Base-by-base conservation (phyloP, 2,113 vertebrate species). In the Paracanthobrama guichenoti region DNA sequence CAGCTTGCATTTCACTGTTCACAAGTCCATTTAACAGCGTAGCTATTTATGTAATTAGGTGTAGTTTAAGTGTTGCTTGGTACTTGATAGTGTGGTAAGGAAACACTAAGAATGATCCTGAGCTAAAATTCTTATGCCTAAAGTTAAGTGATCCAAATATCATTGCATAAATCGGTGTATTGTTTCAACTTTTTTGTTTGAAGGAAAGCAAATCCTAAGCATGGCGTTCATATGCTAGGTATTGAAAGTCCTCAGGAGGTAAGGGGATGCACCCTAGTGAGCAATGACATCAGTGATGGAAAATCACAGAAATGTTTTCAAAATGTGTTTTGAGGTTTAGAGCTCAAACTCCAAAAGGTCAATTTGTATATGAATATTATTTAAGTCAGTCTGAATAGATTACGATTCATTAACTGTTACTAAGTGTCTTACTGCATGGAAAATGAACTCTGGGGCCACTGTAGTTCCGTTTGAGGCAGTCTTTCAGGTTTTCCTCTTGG, bases 11-110 rank as follows among this genome's bases (percentile, higher is more conserved):
- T 71, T 66, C 46, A 26, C 50, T 39, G 9, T n/a, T n/a, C n/a
- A n/a, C n/a, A 42, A n/a, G 46, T 26, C 77, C 59, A 62, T 81
- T 81, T 79, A 72, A 79, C 64, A 72, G 22, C 39, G 48, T 64
- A 46, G 5, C n/a, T 22, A 53, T 67, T 71, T 26, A 12, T 55
- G 16, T 79, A 44, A 14, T 60, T 59, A 26, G 3, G 22, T 44
- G 0, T 55, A 16, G 13, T 73, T n/a, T 42, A 57, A 16, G 14
- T 67, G 39, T 84, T 76, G 31, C 20, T 6, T 26, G 35, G 67
- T 67, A 9, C 18, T 82, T 9, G 14, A 83, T n/a, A 46, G 16
- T 8, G 55, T 46, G 42, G 6, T 6, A 12, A 35, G 10, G 31
- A 67, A 55, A 28, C 4, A 16, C 6, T 39, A 35, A 14, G 72